Percentiles rank a stretch among this genome's conserved stretches.
Evolutionary conservation across 1,140 invertebrate genomes (phyloP).

Genomic region (Dolichoris vasculosae): DNA sequence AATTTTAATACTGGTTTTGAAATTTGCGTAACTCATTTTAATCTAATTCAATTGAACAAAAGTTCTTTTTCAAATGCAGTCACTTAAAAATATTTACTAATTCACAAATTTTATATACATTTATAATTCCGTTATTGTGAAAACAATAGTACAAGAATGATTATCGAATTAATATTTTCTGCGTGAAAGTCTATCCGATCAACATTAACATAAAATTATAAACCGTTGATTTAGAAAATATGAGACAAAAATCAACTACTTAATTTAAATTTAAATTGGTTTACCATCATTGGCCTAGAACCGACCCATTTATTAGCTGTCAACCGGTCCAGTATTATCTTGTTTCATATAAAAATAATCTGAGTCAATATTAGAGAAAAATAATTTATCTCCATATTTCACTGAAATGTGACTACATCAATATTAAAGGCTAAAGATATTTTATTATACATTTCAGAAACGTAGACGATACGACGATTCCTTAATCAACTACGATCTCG

Average conservation of each 20-base stretch:
- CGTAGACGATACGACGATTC: not conserved
- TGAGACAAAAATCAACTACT: not conserved
- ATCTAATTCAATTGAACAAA: too few relatives aligned
- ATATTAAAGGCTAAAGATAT: too few relatives aligned
- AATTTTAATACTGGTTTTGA: too few relatives aligned
- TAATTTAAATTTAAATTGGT: conserved; percentile 1
- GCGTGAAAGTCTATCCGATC: not conserved
- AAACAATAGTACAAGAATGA: too few relatives aligned
- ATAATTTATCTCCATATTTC: not conserved
- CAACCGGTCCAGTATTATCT: not conserved
- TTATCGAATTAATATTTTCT: not conserved
- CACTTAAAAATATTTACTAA: too few relatives aligned
- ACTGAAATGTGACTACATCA: not conserved
- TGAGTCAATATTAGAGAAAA: not conserved
- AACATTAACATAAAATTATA: not conserved
- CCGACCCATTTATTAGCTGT: not conserved
- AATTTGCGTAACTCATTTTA: too few relatives aligned
- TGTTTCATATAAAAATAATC: not conserved
- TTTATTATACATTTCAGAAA: too few relatives aligned
- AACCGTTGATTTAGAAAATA: too few relatives aligned
- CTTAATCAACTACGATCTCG: not conserved
- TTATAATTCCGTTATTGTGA: too few relatives aligned
- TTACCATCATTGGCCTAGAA: not conserved
- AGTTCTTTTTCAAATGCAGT: too few relatives aligned
- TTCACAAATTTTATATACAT: too few relatives aligned